phyloP scores from a whole-genome alignment of 2,113 vertebrate genomes.

The Dermatemys mawii region DNA sequence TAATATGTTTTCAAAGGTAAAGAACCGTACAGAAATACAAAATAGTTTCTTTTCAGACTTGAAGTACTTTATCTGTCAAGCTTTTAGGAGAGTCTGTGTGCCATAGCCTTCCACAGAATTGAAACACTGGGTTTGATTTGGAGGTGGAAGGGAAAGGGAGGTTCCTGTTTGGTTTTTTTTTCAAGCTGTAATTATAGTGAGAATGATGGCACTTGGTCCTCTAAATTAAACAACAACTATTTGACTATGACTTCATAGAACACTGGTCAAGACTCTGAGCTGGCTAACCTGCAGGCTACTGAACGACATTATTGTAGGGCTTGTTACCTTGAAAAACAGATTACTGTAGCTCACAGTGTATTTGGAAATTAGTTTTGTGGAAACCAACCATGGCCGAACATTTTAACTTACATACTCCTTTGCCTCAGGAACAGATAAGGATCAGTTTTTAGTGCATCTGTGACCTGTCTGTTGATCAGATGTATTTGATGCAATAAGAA shows the following conservation, averaged over 20 bases:
- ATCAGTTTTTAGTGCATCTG: not conserved
- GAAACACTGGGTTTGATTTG: not conserved
- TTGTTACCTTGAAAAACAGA: not conserved
- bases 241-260: not conserved
- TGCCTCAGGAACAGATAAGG: constrained; percentile 12
- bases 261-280: not conserved
- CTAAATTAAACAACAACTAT: not conserved
- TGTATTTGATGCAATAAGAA: not conserved
- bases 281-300: constrained; percentile 9
- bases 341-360: not conserved
- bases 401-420: not conserved
- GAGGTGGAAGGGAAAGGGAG: too few species aligned
- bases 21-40: not conserved
- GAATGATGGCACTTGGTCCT: not conserved
- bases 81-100: not conserved
- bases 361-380: not conserved
- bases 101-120: fast-evolving
- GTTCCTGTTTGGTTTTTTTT: not conserved
- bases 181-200: not conserved
- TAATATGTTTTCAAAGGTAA: constrained; percentile 53
- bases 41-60: too few species aligned
- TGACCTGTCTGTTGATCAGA: not conserved
- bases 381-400: not conserved
- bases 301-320: not conserved
- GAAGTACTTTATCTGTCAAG: not conserved